Percentiles rank a stretch among this genome's conserved stretches.
These are phyloP conservation scores for Sphaerodactylus townsendi DNA, from an alignment of 2,113 vertebrate genomes.

Conservation along the genomic window DNA sequence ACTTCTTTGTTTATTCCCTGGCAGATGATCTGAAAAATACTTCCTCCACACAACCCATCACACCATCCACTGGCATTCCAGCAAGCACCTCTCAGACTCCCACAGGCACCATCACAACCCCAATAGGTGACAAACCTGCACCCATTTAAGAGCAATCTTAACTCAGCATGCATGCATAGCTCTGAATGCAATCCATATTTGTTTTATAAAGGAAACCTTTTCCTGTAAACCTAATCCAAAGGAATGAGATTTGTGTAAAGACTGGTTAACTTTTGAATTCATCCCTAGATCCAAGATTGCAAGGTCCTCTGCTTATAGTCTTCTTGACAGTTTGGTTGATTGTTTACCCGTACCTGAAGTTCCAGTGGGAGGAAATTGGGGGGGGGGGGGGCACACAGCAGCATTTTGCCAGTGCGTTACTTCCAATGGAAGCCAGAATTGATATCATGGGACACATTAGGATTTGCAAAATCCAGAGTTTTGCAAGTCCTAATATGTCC, in stretches of 20 bases:
- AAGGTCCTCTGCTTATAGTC: too few species aligned
- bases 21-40: conserved; percentile 54
- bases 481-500: too few species aligned
- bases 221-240: not conserved
- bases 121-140: conserved; percentile 74
- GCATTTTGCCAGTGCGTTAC: too few species aligned
- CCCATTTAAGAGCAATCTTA: conserved; percentile 40
- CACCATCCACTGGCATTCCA: conserved; percentile 42
- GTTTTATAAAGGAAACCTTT: not conserved
- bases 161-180: not conserved
- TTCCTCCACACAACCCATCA: conserved; percentile 33
- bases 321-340: too few species aligned
- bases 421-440: too few species aligned
- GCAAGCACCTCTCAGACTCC: conserved; percentile 41
- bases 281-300: not conserved
- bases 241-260: not conserved
- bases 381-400: too few species aligned
- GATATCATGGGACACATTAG: too few species aligned
- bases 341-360: too few species aligned
- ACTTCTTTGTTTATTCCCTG: conserved; percentile 67
- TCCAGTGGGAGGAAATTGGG: too few species aligned
- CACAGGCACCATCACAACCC: conserved; percentile 20
- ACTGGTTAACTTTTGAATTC: not conserved
- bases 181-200: not conserved
- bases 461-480: too few species aligned